Percentiles rank a stretch among this genome's conserved stretches.
Conservation (phyloP, 2,797 vertebrate genomes). For the Lacerta agilis region DNA sequence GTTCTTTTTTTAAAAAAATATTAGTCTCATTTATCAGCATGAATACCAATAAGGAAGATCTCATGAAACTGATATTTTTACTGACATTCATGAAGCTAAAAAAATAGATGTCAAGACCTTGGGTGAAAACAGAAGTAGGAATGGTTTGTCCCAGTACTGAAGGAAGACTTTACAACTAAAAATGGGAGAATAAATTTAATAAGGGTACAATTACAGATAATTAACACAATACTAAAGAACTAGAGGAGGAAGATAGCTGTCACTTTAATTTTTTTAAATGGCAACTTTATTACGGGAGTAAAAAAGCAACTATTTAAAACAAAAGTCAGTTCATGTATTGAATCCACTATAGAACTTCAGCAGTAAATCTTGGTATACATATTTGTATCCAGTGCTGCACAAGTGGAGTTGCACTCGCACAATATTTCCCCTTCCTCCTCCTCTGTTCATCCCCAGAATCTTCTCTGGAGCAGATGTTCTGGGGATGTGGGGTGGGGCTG, state of each 20-base stretch:
- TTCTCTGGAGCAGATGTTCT: too few relatives aligned
- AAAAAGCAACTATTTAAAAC: too few relatives aligned
- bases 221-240: not conserved
- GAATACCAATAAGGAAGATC: not conserved
- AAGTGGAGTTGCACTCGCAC: too few relatives aligned
- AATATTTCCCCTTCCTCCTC: too few relatives aligned
- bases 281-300: not conserved
- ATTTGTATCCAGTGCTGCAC: too few relatives aligned
- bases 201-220: not conserved
- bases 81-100: not conserved
- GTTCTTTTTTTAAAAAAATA: not conserved
- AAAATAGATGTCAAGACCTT: not conserved
- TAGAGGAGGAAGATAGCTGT: not conserved
- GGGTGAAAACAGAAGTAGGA: not conserved
- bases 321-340: too few relatives aligned
- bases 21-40: not conserved
- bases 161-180: not conserved
- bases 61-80: not conserved
- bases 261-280: too few relatives aligned
- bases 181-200: not conserved
- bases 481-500: too few relatives aligned
- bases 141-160: not conserved
- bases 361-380: too few relatives aligned
- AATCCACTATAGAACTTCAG: too few relatives aligned
- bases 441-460: too few relatives aligned